phyloP scores from a whole-genome alignment of 2,113 vertebrate species.

The Shinisaurus crocodilurus region DNA sequence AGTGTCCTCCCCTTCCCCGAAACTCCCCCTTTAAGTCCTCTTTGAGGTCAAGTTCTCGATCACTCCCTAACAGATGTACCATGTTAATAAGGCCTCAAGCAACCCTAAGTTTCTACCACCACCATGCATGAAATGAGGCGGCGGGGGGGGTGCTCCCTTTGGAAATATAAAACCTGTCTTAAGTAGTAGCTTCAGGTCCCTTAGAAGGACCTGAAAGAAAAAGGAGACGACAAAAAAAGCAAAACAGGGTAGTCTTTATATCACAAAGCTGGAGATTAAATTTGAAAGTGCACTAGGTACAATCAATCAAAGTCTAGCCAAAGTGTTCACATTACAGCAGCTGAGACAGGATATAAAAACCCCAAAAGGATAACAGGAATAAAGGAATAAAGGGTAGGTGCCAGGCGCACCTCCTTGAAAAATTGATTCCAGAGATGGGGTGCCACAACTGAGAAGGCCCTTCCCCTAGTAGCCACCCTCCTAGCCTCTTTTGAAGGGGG shows the following conservation, averaged over 20 bases:
- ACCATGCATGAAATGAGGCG: background rate
- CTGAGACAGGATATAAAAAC: background rate
- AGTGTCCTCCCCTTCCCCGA: no score
- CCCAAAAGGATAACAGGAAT: no score
- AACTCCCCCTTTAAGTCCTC: no score
- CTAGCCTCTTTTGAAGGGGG: no score
- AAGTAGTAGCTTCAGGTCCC: background rate
- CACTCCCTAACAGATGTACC: no score
- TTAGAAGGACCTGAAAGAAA: background rate
- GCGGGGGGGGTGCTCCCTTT: background rate
- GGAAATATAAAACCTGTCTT: background rate
- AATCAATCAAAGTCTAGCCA: background rate
- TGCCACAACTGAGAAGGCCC: no score
- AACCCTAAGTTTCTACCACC: background rate
- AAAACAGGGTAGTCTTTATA: background rate
- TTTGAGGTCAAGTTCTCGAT: no score
- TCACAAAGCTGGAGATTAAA: background rate
- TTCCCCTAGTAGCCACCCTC: no score
- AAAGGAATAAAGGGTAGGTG: no score
- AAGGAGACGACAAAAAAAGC: background rate
- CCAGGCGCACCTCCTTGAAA: no score
- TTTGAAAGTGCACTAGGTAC: background rate
- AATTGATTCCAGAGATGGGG: no score
- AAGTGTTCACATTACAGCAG: background rate
- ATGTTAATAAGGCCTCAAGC: background rate